Conservation (phyloP, 2,888 invertebrate genomes). For the Apotomis capreana region DNA sequence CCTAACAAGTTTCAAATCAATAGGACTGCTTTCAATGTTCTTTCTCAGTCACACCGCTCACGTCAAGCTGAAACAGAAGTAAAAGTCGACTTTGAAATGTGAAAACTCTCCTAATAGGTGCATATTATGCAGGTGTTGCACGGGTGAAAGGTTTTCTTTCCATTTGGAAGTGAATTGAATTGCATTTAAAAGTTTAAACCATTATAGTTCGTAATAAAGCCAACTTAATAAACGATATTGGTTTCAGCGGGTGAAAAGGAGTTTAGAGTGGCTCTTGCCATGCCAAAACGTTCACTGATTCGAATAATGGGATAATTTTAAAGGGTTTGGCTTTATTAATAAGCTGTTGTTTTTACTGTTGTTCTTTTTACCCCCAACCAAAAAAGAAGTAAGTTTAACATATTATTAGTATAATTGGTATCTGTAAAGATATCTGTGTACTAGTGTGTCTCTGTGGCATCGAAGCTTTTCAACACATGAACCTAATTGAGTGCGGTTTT, state of each 20-base stretch:
- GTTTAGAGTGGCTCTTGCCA: conserved; percentile 5
- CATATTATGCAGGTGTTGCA: conserved; percentile 15
- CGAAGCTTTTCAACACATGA: no score
- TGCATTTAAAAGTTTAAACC: conserved; percentile 23
- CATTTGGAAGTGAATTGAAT: conserved; percentile 12
- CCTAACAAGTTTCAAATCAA: neutral
- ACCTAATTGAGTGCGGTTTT: no score
- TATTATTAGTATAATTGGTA: no score
- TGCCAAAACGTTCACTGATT: neutral
- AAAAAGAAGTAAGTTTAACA: no score
- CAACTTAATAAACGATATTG: conserved; percentile 19
- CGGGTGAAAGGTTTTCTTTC: neutral
- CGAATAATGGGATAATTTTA: neutral
- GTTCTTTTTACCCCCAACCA: no score
- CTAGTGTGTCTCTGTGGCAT: no score
- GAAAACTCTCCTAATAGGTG: neutral
- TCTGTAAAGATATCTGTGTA: no score
- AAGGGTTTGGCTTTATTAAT: neutral
- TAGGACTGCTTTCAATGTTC: neutral
- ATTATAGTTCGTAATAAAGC: neutral
- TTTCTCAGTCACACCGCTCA: neutral
- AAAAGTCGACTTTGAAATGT: neutral
- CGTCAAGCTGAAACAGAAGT: neutral
- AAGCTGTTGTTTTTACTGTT: no score
- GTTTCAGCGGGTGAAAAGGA: neutral